Conservation (phyloP, 2,797 vertebrate species). For the Buceros bicornis region DNA sequence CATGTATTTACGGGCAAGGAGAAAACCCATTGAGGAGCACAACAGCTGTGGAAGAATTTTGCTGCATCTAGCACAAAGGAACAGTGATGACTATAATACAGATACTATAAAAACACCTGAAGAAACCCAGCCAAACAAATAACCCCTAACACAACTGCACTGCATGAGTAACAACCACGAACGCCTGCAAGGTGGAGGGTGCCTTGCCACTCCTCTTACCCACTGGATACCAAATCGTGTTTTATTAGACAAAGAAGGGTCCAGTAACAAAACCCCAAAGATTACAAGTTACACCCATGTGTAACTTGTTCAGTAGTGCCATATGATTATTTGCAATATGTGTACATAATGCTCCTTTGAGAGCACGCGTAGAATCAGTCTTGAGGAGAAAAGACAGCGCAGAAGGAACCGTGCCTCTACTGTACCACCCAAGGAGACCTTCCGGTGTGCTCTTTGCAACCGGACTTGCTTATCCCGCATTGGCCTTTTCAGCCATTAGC, state of each 20-base stretch:
- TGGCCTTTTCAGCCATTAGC: no score
- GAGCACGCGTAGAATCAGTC: no score
- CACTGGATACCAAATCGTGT: background rate
- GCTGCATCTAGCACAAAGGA: background rate
- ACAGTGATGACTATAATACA: fast-evolving
- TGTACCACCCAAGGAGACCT: no score
- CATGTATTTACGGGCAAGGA: background rate
- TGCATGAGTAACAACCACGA: background rate
- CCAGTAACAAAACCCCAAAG: background rate
- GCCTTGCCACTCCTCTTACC: background rate
- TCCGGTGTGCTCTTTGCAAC: no score
- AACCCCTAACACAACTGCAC: background rate
- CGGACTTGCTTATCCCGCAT: no score
- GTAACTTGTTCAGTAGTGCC: background rate
- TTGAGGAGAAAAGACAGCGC: no score
- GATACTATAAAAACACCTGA: background rate
- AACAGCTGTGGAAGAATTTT: background rate
- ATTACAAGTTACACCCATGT: background rate
- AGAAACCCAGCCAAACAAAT: no score
- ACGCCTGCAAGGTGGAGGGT: background rate
- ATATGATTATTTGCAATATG: background rate
- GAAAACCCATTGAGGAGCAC: background rate
- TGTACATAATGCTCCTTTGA: background rate
- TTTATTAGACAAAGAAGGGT: background rate
- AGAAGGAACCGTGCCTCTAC: no score